A percentile compares a stretch with the other conserved stretches of the same genome.
These are phyloP conservation scores for Sycophila sp. DNA, from an alignment of 1,140 invertebrate genomes.

Conservation along the genomic window DNA sequence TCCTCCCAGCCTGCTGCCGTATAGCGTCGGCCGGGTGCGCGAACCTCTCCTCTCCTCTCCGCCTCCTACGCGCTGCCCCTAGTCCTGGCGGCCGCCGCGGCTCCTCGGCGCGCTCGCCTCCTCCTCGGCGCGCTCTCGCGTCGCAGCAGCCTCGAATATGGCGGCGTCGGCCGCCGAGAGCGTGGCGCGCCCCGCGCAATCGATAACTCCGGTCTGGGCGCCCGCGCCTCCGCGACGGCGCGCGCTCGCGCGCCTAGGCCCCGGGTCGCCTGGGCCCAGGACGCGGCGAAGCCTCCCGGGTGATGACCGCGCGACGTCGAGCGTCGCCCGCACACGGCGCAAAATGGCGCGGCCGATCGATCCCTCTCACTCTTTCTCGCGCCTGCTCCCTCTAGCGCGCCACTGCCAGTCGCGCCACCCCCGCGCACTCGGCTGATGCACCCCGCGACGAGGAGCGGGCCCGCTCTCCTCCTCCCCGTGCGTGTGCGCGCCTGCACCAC, in stretches of 20 bases:
- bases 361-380: constrained; percentile 8
- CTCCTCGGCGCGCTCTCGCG: neutral
- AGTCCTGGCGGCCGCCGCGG: too few species aligned
- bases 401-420: neutral
- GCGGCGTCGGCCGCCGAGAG: neutral
- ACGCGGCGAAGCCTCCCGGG: neutral
- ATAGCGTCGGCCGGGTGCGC: constrained; percentile 43
- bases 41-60: neutral
- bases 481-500: too few species aligned
- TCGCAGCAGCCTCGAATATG: too few species aligned
- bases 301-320: constrained; percentile 27
- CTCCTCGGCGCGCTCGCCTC: neutral
- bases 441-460: neutral
- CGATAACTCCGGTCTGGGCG: neutral
- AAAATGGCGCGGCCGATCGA: constrained; percentile 56
- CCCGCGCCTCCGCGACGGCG: constrained; percentile 24
- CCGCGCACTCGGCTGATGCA: neutral
- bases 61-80: neutral
- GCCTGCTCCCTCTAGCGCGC: neutral
- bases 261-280: constrained; percentile 18
- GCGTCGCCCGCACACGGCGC: constrained; percentile 42
- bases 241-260: constrained; percentile 13
- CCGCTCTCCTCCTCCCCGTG: neutral
- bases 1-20: constrained; percentile 66
- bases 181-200: too few species aligned